These are phyloP conservation scores for Dasypogon diadema DNA, from an alignment of 2,888 invertebrate genomes.

Conservation along the genomic window DNA sequence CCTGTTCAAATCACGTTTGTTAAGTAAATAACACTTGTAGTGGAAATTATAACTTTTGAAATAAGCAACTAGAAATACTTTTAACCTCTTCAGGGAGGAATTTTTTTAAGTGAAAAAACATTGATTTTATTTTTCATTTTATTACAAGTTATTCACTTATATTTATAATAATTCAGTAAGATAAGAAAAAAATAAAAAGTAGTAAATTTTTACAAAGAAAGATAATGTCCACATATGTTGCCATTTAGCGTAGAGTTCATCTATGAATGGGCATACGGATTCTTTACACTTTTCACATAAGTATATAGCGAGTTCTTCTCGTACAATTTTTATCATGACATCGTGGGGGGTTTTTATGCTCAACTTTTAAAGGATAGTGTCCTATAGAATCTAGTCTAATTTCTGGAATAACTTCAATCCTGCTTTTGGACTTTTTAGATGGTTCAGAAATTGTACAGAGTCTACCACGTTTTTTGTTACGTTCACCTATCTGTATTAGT, in stretches of 20 bases:
- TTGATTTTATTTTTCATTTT: conserved; percentile 2
- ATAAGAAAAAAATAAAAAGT: neutral
- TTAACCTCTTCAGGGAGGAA: conserved; percentile 21
- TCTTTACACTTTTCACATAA: conserved; percentile 19
- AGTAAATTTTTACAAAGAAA: neutral
- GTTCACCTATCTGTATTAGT: neutral
- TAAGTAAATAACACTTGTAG: no score
- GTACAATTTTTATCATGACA: conserved; percentile 30
- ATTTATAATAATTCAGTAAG: neutral
- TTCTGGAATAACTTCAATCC: conserved; percentile 24
- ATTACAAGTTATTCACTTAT: conserved; percentile 25
- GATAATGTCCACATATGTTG: conserved; percentile 14
- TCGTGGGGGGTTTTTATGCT: conserved; percentile 25
- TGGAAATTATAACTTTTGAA: no score
- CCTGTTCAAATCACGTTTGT: no score
- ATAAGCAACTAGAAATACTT: no score
- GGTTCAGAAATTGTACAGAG: neutral
- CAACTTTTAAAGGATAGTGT: conserved; percentile 13
- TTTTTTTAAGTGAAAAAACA: conserved; percentile 15
- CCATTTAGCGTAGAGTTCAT: conserved; percentile 2
- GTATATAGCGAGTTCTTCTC: conserved; percentile 3
- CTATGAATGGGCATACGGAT: conserved; percentile 17
- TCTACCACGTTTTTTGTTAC: neutral
- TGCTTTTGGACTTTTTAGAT: conserved; percentile 18
- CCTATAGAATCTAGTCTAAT: conserved; percentile 16